Percentiles rank a stretch among this genome's conserved stretches.
Evolutionary conservation across 1,140 invertebrate species (phyloP).

Genomic region (Onthophagus taurus): DNA sequence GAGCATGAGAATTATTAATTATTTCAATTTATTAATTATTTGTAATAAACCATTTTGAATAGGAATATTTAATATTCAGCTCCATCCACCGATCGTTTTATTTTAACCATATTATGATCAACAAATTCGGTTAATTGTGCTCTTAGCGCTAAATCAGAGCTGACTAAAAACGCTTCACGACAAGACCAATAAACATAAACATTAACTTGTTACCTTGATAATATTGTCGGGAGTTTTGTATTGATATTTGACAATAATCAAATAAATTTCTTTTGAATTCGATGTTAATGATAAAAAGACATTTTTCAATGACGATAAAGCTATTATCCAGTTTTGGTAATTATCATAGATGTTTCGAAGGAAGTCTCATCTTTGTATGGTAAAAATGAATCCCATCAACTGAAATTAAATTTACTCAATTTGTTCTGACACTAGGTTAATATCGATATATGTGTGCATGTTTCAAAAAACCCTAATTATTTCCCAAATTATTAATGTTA

Average conservation of each 20-base stretch:
- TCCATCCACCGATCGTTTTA: conserved; percentile 67
- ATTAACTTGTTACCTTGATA: conserved; percentile 67
- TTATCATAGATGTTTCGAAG: conserved; percentile 76
- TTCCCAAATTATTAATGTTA: too few relatives aligned
- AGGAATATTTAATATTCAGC: conserved; percentile 74
- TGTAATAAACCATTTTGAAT: conserved; percentile 62
- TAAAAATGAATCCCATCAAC: conserved; percentile 81
- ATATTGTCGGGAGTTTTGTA: conserved; percentile 58
- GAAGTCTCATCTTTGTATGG: conserved; percentile 80
- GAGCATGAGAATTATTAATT: too few relatives aligned
- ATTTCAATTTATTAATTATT: too few relatives aligned
- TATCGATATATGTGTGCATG: too few relatives aligned
- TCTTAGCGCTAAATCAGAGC: conserved; percentile 76
- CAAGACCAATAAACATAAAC: conserved; percentile 75
- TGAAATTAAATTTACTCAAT: conserved; percentile 73
- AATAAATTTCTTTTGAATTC: conserved; percentile 81
- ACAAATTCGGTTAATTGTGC: conserved; percentile 87
- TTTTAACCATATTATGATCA: conserved; percentile 84
- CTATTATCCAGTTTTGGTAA: conserved; percentile 69
- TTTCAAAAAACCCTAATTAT: too few relatives aligned
- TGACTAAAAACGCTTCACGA: conserved; percentile 79
- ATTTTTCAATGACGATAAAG: conserved; percentile 75
- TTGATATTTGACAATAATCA: conserved; percentile 71
- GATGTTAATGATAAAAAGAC: conserved; percentile 80
- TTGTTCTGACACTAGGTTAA: too few relatives aligned